Base-by-base conservation (phyloP, 2,797 vertebrate genomes). In the Chelidonichthys spinosus region DNA sequence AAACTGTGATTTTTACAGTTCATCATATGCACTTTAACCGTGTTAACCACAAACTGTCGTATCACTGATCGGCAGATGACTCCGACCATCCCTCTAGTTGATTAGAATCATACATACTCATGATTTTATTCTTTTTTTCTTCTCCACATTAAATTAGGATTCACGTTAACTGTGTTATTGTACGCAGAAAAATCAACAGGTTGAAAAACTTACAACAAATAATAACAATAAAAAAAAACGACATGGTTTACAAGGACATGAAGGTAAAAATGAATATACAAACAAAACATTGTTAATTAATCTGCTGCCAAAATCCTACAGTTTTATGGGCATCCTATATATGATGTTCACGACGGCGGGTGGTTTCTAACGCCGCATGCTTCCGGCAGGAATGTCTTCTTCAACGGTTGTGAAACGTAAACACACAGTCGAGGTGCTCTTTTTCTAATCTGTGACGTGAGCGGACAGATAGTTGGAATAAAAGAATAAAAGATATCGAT, bases 111-210 rank as follows among this genome's bases (percentile, higher is more conserved):
- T 25, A 61, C 59, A 18, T 35, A 84, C 74, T 69, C 39, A 25
- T 63, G 6, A 10, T 42, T 75, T 85, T 72, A 75, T 10, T 83
- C 85, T 3, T 56, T 67, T 54, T 74, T 46, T 3, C 54, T 67
- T 54, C 72, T 46, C 40, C 55, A 80, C 77, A 69, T 78, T 81
- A 74, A 84, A 76, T 79, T 49, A 85, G 72, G 33, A 58, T 73
- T 73, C 52, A 81, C 53, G 55, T 78, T 35, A 65, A 72, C 70
- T 25, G 13, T 13, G 52, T 77, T 77, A 61, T 44, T 59, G 60
- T 78, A 76, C 69, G 85, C 17, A 49, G 42, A 62, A 72, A 25
- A 79, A 85, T 53, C 35, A 69, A 53, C 5, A n/a, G 32, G 32
- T 33, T 40, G 65, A 5, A 72, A 72, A 82, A 76, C 0, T 0